Conservation (phyloP, 92 coral and sea anemone genomes). For the Phenganax subtilis region DNA sequence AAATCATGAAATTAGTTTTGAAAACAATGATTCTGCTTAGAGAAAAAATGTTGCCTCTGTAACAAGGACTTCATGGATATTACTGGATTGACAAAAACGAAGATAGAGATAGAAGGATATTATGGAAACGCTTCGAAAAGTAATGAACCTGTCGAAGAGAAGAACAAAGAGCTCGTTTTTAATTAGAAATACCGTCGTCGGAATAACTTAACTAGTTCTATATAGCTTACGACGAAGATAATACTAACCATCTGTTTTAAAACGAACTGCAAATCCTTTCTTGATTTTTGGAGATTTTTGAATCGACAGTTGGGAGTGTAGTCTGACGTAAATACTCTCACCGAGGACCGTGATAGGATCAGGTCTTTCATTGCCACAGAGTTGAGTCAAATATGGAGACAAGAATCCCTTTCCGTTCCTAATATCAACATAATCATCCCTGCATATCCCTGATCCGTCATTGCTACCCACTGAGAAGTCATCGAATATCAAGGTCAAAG, state of each 20-base stretch:
- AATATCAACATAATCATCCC: slow-evolving; percentile 61
- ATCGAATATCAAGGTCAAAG: slow-evolving; percentile 56
- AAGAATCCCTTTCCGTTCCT: slow-evolving; percentile 65
- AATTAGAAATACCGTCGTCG: no score
- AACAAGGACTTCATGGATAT: no score
- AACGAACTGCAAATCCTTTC: slow-evolving; percentile 48
- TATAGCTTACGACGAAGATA: slow-evolving; percentile 8
- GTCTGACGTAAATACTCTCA: slow-evolving; percentile 55
- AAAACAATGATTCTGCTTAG: no score
- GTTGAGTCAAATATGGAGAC: slow-evolving; percentile 56
- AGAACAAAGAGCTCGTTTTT: no score
- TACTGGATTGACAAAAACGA: no score
- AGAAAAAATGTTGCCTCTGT: no score
- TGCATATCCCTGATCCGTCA: slow-evolving; percentile 57
- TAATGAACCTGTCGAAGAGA: no score
- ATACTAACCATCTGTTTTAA: slow-evolving; percentile 50
- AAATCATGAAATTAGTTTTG: no score
- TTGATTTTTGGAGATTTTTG: slow-evolving; percentile 32
- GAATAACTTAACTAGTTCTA: no score
- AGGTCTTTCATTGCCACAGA: slow-evolving; percentile 55
- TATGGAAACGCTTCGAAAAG: no score
- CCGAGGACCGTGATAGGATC: slow-evolving; percentile 54
- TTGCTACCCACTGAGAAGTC: slow-evolving; percentile 59
- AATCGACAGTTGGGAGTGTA: slow-evolving; percentile 47
- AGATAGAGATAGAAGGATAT: no score